Evolutionary conservation across 2,797 vertebrate species (phyloP), one percentile per base, ranked within the genome.

Genomic region (Trichosurus vulpecula): DNA sequence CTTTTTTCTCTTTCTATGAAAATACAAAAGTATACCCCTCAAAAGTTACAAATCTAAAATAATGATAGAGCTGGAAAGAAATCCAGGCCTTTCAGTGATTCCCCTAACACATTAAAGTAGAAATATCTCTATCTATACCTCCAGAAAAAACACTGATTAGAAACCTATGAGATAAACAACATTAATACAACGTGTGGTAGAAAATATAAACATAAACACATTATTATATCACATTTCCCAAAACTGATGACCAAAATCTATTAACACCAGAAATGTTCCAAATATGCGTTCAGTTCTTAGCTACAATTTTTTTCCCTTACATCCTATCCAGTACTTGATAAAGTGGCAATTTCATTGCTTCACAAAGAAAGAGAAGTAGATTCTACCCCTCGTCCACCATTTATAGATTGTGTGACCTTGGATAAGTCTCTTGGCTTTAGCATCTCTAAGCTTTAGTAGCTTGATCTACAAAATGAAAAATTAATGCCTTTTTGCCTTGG

Each of bases 381-480:
- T 94, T 90, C 54, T 92, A 90, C 12, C 25, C 16, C 12, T 41
- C 87, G 1, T 52, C 47, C 22, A 52, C 30, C 52, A 92, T 92
- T 57, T 47, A 57, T 55, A 1, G 9, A 55, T 53, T 35, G 1
- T 52, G 29, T 92, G 90, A 92, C 94, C 53, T 94, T 91, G 31
- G 19, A 5, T 25, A 81, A 54, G 22, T 91, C 90, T 92, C 47
- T 96, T 74, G 93, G 14, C 92, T n/a, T 96, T 53, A 92, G 10
- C 92, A 94, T 56, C 51, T 93, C 92, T 87, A 41, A 91, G 52
- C 66, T 94, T 96, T 91, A 92, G 41, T 90, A 52, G 94, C 10
- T 30, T 95, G 54, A 92, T 58, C 56, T 51, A 54, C 54, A 96
- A 92, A 66, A 54, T 90, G 90, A 54, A 91, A 54, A 95, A 94